Evolutionary conservation across 2,797 vertebrate genomes (phyloP), one percentile per base, ranked within the genome.

Genomic region (Galago senegalensis): DNA sequence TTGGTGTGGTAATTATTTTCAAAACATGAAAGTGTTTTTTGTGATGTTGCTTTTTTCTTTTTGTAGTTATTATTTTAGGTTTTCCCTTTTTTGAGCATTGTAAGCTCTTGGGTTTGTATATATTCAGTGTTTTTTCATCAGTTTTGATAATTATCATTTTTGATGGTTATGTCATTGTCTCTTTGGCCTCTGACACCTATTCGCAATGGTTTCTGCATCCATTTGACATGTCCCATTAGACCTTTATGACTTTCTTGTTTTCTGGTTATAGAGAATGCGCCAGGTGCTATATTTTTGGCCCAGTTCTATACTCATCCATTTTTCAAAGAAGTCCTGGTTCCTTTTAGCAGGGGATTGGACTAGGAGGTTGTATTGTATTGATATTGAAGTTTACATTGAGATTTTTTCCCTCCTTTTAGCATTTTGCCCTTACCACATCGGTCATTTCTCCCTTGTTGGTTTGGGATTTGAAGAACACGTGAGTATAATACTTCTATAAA

Each of bases 401-500:
- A 49, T 49, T 49, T 97, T 94, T 82, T 73, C 91, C 8, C 82
- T 65, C 9, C 97, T 97, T 97, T 81, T 98, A 99, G 99, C 99
- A 92, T 99, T 99, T 98, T 99, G 99, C 98, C 99, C 99, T 0
- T 99, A 99, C 97, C 99, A 99, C 97, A 99, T 99, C 56, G 99
- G 99, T 46, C 99, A 99, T 98, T 99, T 99, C 98, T 99, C 99
- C 91, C 99, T 99, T 61, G 99, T 99, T 97, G 99, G 99, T 94
- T 99, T 99, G 92, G 99, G 99, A 97, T 99, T 99, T 98, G 99
- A 99, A 98, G 99, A 99, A 97, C 99, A 99, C 95, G 99, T 99
- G 98, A 99, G 99, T 99, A 98, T 93, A 77, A 53, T 92, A 70
- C 63, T 31, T 98, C 77, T 61, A 63, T 65, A 89, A 94, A 63